A percentile compares a stretch with the other conserved stretches of the same genome.
phyloP scores from a whole-genome alignment of 2,797 vertebrate genomes.

The Typhlichthys subterraneus region DNA sequence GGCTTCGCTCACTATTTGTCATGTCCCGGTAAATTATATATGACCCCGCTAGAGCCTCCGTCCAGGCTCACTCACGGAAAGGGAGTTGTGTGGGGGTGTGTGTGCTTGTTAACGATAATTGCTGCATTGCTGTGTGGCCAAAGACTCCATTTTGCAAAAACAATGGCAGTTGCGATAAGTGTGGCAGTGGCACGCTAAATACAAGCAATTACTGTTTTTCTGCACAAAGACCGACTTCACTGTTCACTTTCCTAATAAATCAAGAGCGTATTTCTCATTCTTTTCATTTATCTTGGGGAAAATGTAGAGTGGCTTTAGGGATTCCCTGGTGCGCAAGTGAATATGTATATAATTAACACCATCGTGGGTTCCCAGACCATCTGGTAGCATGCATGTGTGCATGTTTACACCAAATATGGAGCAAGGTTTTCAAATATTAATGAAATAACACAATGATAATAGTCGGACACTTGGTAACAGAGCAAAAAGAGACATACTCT shows the following conservation, averaged over 20 bases:
- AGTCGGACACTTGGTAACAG: too few relatives aligned
- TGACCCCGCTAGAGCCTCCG: slow-evolving; percentile 25
- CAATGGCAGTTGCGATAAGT: neutral
- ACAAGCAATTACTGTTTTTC: neutral
- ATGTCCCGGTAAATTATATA: slow-evolving; percentile 35
- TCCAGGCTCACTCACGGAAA: slow-evolving; percentile 39
- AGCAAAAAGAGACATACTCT: too few relatives aligned
- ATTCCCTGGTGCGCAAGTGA: neutral
- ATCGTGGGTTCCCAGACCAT: too few relatives aligned
- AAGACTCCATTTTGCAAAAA: slow-evolving; percentile 16
- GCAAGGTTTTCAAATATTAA: too few relatives aligned
- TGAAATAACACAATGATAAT: too few relatives aligned
- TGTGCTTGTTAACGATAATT: slow-evolving; percentile 4
- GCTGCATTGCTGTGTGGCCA: slow-evolving; percentile 11
- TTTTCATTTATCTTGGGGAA: slow-evolving; percentile 12
- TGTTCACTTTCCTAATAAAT: slow-evolving; percentile 1
- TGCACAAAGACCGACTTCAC: slow-evolving; percentile 1
- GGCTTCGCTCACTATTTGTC: neutral
- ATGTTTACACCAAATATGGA: too few relatives aligned
- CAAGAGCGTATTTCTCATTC: neutral
- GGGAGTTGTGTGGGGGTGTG: slow-evolving; percentile 29
- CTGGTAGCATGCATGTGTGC: too few relatives aligned
- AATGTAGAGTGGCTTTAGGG: neutral
- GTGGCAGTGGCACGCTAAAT: neutral
- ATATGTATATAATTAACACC: too few relatives aligned